Evolutionary conservation across 92 coral and sea anemone genomes (phyloP).

Genomic region (Actinernus sp.): DNA sequence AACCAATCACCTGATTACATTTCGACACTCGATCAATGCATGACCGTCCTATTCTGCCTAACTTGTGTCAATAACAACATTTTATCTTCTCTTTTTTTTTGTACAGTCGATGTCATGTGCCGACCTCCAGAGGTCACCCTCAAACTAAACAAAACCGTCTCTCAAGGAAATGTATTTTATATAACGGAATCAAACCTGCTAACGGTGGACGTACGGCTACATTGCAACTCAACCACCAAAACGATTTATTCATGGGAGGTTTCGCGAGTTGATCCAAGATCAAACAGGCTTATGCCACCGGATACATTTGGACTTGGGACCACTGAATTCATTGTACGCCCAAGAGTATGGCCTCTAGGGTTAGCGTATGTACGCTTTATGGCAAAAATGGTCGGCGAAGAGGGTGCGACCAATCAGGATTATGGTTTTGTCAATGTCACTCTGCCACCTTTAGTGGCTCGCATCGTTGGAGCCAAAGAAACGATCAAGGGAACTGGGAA

Average conservation of each 20-base stretch:
- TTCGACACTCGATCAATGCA: too few species aligned
- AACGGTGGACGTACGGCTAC: slow-evolving; percentile 29
- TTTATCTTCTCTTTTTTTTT: not conserved
- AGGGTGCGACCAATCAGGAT: slow-evolving; percentile 71
- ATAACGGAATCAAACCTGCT: slow-evolving; percentile 31
- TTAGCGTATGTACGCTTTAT: slow-evolving; percentile 53
- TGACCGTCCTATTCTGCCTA: too few species aligned
- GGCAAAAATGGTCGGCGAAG: slow-evolving; percentile 75
- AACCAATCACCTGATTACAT: too few species aligned
- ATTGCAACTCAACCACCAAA: slow-evolving; percentile 54
- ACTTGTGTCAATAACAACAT: too few species aligned
- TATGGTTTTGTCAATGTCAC: slow-evolving; percentile 70
- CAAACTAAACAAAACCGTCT: slow-evolving; percentile 38
- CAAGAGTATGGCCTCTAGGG: slow-evolving; percentile 47
- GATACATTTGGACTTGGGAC: slow-evolving; percentile 30
- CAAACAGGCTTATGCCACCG: slow-evolving; percentile 42
- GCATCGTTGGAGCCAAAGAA: slow-evolving; percentile 40
- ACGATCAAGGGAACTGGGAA: slow-evolving; percentile 67
- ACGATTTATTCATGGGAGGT: slow-evolving; percentile 60
- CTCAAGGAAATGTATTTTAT: slow-evolving; percentile 42
- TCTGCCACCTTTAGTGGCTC: slow-evolving; percentile 69
- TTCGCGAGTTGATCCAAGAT: slow-evolving; percentile 35
- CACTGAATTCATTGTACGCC: slow-evolving; percentile 30
- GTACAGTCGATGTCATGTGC: slow-evolving; percentile 74
- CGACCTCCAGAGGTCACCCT: slow-evolving; percentile 75